Base-by-base conservation (phyloP, 2,888 invertebrate genomes). In the Tanypteryx hageni region DNA sequence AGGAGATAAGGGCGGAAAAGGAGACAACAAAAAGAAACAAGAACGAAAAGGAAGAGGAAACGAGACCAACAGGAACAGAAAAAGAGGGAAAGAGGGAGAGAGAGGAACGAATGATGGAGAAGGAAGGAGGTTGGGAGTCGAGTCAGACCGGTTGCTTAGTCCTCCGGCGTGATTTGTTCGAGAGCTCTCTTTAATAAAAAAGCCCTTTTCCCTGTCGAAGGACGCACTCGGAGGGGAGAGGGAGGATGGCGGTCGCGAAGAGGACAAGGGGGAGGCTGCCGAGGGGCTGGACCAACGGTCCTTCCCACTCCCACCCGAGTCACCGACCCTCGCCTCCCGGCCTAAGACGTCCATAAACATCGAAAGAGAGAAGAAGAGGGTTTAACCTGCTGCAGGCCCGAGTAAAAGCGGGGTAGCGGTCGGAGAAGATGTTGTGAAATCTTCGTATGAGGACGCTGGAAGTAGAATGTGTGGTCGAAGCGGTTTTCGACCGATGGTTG, bases 161-260 rank as follows among this genome's bases (percentile, higher is more conserved):
- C 68, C 22, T 68, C 64, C 64, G 68, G 68, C 68, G 68, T 68
- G 68, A 68, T 68, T 68, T 68, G 68, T 68, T n/a, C 68, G 68
- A 68, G 68, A 68, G 68, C 68, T 68, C 68, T 68, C 68, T 68
- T 68, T 68, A n/a, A 68, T 76, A 27, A 76, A 76, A 76, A 76
- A 27, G 76, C 22, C 76, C 76, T 22, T 76, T 76, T 14, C 22
- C 27, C 68, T 68, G 68, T 68, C 68, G 64, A 64, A 64, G 64
- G 64, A 64, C 64, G 68, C 68, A 68, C 68, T 68, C n/a, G 18
- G 22, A 18, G 68, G 22, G 13, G 14, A n/a, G n/a, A 7, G 64
- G 44, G 44, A 44, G 44, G 44, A 44, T 1, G 44, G 44, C 44
- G 44, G 44, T 44, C 44, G 44, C 44, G 44, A 5, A 44, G 44